A percentile compares a stretch with the other conserved stretches of the same genome.
These are phyloP conservation scores for Argopecten irradians DNA, from an alignment of 1,140 invertebrate genomes.

Conservation along the genomic window DNA sequence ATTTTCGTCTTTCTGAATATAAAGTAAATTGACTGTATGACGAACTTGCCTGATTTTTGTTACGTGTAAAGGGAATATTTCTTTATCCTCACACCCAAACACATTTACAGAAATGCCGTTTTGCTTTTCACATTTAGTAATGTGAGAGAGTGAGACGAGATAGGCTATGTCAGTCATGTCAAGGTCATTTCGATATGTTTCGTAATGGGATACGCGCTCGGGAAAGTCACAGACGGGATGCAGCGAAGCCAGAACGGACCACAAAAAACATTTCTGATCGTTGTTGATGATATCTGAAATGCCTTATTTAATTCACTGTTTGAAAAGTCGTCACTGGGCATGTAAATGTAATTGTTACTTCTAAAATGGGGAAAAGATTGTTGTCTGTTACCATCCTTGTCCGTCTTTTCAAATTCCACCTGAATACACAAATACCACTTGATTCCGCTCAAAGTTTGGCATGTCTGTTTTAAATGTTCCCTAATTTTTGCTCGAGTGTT, in stretches of 20 bases:
- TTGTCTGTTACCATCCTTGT: not conserved
- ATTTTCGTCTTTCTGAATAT: constrained; percentile 1
- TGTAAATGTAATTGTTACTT: not conserved
- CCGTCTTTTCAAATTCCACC: too few species aligned
- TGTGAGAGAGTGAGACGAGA: constrained; percentile 36
- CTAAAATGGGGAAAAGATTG: not conserved
- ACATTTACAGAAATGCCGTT: constrained; percentile 50
- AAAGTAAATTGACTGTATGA: constrained; percentile 32
- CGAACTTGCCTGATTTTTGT: constrained; percentile 17
- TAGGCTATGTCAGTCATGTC: constrained; percentile 32
- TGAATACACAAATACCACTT: not conserved
- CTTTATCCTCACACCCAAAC: constrained; percentile 43
- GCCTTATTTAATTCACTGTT: too few species aligned
- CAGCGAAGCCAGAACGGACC: constrained; percentile 32
- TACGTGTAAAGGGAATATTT: constrained; percentile 42
- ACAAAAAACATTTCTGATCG: constrained; percentile 44
- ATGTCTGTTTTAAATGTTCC: not conserved
- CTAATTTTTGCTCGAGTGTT: not conserved
- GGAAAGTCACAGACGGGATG: not conserved
- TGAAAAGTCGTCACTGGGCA: constrained; percentile 1
- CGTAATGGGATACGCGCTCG: constrained; percentile 18
- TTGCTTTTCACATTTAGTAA: constrained; percentile 43
- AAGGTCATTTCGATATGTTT: not conserved
- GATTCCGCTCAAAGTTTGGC: too few species aligned
- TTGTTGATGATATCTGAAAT: too few species aligned